Evolutionary conservation across 2,797 vertebrate species (phyloP), one percentile per base, ranked within the genome.

Genomic region (Urosaurus nigricauda): DNA sequence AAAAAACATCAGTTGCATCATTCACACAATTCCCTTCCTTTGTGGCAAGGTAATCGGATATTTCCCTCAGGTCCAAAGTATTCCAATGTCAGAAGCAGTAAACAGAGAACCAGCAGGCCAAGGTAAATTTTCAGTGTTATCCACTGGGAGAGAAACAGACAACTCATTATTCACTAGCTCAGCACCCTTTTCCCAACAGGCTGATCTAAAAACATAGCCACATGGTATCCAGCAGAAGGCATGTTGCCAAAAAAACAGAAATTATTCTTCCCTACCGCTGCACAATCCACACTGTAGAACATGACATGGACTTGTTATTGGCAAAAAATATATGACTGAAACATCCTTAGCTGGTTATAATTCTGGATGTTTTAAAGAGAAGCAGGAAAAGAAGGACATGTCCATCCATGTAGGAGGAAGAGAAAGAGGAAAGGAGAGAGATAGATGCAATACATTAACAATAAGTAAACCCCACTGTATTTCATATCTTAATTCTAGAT

Each of bases 11-110:
- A 65, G 4, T 79, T 79, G 65, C 88, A 16, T 26, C 3, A 56
- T 29, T 37, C 0, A 0, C 16, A 6, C 32, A 0, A 82, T 35
- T 68, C 32, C 37, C 29, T 90, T 83, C 63, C 83, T 0, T 68
- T 91, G 13, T 83, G 80, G 60, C 35, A 47, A 93, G 74, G 4
- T 90, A 87, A 85, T 29, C 92, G 43, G 65, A 89, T 86, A 56
- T 68, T 91, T 29, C 24, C 43, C 56, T 92, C 77, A 93, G 89
- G n/a, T 56, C 73, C 86, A 77, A 90, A 86, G 53, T 81, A 91
- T 81, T 91, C 71, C 65, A 87, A 19, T 21, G 78, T 84, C 51
- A 87, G 9, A 63, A 91, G 68, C 60, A 35, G 37, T 78, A 84
- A 90, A 79, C 2, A 35, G 11, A 89, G 78, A 56, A 29, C 26